Evolutionary conservation across 2,797 vertebrate genomes (phyloP).

Genomic region (Enteromius unitaeniatus): DNA sequence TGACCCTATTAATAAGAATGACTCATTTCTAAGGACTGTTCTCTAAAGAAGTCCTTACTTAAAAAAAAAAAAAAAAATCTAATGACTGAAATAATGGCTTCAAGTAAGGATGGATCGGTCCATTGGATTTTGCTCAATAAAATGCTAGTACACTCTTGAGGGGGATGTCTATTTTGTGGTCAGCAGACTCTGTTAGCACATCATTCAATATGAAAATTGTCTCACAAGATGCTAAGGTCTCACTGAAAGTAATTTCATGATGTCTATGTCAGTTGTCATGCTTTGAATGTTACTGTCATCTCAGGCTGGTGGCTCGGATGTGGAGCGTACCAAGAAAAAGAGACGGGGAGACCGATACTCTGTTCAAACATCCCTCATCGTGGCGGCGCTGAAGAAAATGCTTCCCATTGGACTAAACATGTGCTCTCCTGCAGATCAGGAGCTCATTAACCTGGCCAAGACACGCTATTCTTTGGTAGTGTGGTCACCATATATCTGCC

Average conservation of each 20-base stretch:
- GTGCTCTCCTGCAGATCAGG: slow-evolving; percentile 95
- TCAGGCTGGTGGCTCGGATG: slow-evolving; percentile 90
- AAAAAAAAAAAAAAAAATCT: neutral
- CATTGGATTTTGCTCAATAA: neutral
- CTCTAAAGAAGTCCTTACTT: slow-evolving; percentile 43
- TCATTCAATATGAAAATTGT: neutral
- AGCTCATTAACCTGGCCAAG: slow-evolving; percentile 91
- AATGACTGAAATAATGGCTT: slow-evolving; percentile 18
- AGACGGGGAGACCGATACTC: slow-evolving; percentile 92
- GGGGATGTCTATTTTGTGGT: slow-evolving; percentile 16
- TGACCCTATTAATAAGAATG: slow-evolving; percentile 49
- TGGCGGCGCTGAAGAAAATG: slow-evolving; percentile 97
- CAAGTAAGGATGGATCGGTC: slow-evolving; percentile 32
- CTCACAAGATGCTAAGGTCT: neutral
- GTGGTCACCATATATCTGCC: neutral
- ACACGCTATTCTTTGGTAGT: slow-evolving; percentile 90
- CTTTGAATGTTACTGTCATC: slow-evolving; percentile 46
- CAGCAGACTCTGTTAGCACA: neutral
- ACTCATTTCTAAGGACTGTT: slow-evolving; percentile 29
- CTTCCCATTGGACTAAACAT: slow-evolving; percentile 96
- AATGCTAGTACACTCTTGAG: neutral
- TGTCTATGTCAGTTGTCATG: slow-evolving; percentile 33
- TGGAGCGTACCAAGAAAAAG: slow-evolving; percentile 93
- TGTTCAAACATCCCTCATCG: slow-evolving; percentile 92
- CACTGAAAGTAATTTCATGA: neutral